A percentile compares a stretch with the other conserved stretches of the same genome.
These are phyloP conservation scores for Drosophila koepferae DNA, from an alignment of 2,888 invertebrate genomes.

Conservation along the genomic window DNA sequence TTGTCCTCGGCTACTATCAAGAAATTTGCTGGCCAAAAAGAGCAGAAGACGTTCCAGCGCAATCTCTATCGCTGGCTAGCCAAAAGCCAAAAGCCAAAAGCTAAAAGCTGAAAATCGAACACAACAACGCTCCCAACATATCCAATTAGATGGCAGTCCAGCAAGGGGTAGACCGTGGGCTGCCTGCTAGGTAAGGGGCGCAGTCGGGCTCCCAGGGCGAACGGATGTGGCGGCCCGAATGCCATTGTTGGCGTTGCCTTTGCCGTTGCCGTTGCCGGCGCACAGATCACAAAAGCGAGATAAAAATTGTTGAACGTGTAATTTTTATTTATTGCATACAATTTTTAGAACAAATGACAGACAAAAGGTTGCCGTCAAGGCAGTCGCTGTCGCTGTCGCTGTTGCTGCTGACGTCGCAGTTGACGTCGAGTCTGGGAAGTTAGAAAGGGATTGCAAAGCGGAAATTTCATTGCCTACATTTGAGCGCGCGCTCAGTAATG, in stretches of 20 bases:
- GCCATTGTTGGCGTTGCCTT: slow-evolving; percentile 44
- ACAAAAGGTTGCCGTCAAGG: slow-evolving; percentile 60
- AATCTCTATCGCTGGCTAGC: slow-evolving; percentile 11
- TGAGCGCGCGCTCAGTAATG: slow-evolving; percentile 54
- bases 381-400: not conserved
- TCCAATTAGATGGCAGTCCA: slow-evolving; percentile 70
- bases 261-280: slow-evolving; percentile 12
- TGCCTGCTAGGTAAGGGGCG: not conserved
- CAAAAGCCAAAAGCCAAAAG: slow-evolving; percentile 21
- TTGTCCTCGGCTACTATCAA: slow-evolving; percentile 21
- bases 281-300: slow-evolving; percentile 68
- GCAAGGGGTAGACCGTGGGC: slow-evolving; percentile 9
- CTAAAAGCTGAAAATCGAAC: slow-evolving; percentile 55
- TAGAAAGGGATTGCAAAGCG: slow-evolving; percentile 44
- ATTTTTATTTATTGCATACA: slow-evolving; percentile 81
- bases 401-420: slow-evolving; percentile 9
- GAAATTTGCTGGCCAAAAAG: slow-evolving; percentile 12
- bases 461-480: slow-evolving; percentile 67
- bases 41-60: slow-evolving; percentile 1
- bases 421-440: slow-evolving; percentile 5
- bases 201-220: slow-evolving; percentile 1
- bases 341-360: slow-evolving; percentile 81
- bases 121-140: slow-evolving; percentile 65
- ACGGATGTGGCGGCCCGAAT: slow-evolving; percentile 26
- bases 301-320: slow-evolving; percentile 77